phyloP scores from a whole-genome alignment of 2,113 vertebrate genomes.

The Phocoena phocoena region DNA sequence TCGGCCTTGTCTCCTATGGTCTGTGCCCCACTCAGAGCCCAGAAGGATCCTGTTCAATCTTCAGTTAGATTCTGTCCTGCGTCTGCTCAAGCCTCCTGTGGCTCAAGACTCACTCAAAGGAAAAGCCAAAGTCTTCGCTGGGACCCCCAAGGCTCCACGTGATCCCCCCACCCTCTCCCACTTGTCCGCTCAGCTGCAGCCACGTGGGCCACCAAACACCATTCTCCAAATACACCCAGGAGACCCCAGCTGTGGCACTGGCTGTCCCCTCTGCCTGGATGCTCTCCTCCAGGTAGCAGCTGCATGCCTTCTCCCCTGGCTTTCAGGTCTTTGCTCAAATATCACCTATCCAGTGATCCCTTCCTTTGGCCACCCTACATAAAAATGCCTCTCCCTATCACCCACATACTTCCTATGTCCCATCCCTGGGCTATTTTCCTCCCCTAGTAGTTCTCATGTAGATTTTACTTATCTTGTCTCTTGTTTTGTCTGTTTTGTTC shows the following conservation, averaged over 20 bases:
- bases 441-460: not conserved
- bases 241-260: not conserved
- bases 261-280: not conserved
- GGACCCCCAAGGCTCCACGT: fast-evolving
- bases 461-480: not conserved
- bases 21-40: not conserved
- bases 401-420: not conserved
- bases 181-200: not conserved
- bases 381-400: not conserved
- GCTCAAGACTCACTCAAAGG: not conserved
- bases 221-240: not conserved
- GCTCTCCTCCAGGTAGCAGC: not conserved
- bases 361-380: not conserved
- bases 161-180: not conserved
- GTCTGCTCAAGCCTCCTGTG: not conserved
- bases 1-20: not conserved
- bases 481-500: not conserved
- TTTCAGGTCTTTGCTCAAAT: not conserved
- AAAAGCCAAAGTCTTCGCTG: not conserved
- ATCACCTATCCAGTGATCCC: not conserved
- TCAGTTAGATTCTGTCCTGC: not conserved
- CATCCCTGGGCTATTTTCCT: not conserved
- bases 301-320: not conserved
- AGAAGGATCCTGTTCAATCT: not conserved
- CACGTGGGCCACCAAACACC: not conserved